A percentile compares a stretch with the other conserved stretches of the same genome.
Evolutionary conservation across 1,140 invertebrate genomes (phyloP).

Genomic region (Drosophila novamexicana): DNA sequence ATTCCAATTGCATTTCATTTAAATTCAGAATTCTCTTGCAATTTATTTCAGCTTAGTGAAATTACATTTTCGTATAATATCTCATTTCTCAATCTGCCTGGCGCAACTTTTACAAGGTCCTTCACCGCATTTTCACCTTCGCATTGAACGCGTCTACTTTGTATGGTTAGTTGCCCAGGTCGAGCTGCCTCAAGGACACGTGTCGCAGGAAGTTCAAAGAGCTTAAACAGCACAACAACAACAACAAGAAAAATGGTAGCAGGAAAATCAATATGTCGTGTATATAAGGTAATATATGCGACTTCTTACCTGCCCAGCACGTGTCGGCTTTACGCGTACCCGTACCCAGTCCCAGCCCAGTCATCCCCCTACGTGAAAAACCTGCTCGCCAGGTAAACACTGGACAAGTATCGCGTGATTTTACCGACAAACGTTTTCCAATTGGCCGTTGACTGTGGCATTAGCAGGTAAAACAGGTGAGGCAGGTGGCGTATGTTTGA

Average conservation of each 20-base stretch:
- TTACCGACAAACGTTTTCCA: conserved; percentile 57
- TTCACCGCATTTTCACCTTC: conserved; percentile 63
- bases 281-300: conserved; percentile 46
- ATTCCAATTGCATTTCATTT: too few relatives aligned
- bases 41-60: conserved; percentile 17
- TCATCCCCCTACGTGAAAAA: conserved; percentile 43
- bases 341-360: neutral
- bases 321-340: conserved; percentile 50
- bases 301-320: conserved; percentile 51
- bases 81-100: conserved; percentile 16
- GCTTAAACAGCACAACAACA: conserved; percentile 45
- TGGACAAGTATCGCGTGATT: conserved; percentile 76
- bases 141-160: conserved; percentile 63
- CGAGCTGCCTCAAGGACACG: conserved; percentile 61
- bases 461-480: neutral
- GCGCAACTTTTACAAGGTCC: conserved; percentile 39
- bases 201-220: conserved; percentile 76
- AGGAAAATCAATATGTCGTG: conserved; percentile 69
- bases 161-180: conserved; percentile 53
- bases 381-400: conserved; percentile 39
- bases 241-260: conserved; percentile 36
- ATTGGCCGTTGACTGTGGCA: conserved; percentile 47
- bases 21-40: neutral
- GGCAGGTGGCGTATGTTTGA: conserved; percentile 54
- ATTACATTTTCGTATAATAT: conserved; percentile 1